A percentile compares a stretch with the other conserved stretches of the same genome.
Conservation (phyloP, 2,888 invertebrate genomes). For the Penaeus monodon region DNA sequence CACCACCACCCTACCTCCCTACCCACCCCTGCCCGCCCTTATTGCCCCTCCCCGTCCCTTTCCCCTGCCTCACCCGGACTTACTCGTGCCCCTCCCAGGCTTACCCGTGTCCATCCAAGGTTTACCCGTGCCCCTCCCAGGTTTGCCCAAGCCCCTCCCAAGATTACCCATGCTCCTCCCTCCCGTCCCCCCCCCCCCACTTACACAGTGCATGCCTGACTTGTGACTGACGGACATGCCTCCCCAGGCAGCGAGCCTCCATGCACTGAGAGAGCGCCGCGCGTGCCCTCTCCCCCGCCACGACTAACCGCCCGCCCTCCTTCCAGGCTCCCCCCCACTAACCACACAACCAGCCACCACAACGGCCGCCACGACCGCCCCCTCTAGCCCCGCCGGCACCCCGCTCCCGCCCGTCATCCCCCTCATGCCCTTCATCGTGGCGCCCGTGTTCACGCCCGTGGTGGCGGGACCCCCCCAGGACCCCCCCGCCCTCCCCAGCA, state of each 20-base stretch:
- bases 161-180: too few species aligned
- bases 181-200: background rate
- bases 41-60: background rate
- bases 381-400: constrained; percentile 25
- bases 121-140: too few species aligned
- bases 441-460: constrained; percentile 22
- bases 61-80: too few species aligned
- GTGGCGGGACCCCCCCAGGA: constrained; percentile 22
- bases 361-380: background rate
- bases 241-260: background rate
- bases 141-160: too few species aligned
- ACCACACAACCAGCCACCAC: constrained; percentile 13
- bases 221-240: background rate
- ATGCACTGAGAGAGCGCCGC: background rate
- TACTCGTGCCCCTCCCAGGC: too few species aligned
- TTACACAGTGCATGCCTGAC: too few species aligned
- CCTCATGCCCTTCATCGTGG: background rate
- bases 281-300: background rate
- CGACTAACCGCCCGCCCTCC: constrained; percentile 18
- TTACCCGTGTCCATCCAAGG: too few species aligned
- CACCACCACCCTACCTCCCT: background rate
- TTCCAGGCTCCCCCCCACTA: constrained; percentile 40
- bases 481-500: background rate
- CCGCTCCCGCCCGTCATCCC: background rate
- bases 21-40: background rate